Conservation (phyloP, 2,888 invertebrate genomes). For the Andrena haemorrhoa region DNA sequence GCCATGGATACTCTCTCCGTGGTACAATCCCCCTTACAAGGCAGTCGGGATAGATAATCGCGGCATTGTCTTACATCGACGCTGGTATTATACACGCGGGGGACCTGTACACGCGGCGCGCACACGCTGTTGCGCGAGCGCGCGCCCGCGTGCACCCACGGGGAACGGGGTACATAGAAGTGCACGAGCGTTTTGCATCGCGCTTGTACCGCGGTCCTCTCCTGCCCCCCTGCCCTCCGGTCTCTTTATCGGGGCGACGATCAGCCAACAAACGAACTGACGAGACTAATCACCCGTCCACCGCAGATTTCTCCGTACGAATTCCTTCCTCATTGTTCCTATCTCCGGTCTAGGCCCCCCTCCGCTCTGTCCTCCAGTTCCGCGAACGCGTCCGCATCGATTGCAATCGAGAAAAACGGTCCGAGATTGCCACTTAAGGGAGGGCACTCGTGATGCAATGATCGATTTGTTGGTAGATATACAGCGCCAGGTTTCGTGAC, state of each 20-base stretch:
- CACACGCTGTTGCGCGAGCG: conserved; percentile 8
- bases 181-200: conserved; percentile 62
- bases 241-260: conserved; percentile 60
- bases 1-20: conserved; percentile 65
- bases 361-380: conserved; percentile 7
- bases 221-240: conserved; percentile 6
- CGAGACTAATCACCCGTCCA: conserved; percentile 70
- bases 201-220: conserved; percentile 28
- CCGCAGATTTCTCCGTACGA: conserved; percentile 60
- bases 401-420: not conserved
- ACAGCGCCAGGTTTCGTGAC: too few relatives aligned
- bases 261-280: conserved; percentile 66
- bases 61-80: conserved; percentile 80
- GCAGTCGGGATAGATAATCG: conserved; percentile 79
- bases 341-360: conserved; percentile 1
- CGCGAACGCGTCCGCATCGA: conserved; percentile 2
- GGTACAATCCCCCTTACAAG: conserved; percentile 72
- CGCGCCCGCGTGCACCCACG: conserved; percentile 12
- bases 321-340: conserved; percentile 59
- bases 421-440: conserved; percentile 3
- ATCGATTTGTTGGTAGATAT: not conserved
- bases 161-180: conserved; percentile 17
- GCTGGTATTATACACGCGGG: conserved; percentile 66
- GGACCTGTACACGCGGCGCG: conserved; percentile 28
- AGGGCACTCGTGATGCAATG: not conserved